Base-by-base conservation (phyloP, 2,797 vertebrate species). In the Hippoglossus hippoglossus region DNA sequence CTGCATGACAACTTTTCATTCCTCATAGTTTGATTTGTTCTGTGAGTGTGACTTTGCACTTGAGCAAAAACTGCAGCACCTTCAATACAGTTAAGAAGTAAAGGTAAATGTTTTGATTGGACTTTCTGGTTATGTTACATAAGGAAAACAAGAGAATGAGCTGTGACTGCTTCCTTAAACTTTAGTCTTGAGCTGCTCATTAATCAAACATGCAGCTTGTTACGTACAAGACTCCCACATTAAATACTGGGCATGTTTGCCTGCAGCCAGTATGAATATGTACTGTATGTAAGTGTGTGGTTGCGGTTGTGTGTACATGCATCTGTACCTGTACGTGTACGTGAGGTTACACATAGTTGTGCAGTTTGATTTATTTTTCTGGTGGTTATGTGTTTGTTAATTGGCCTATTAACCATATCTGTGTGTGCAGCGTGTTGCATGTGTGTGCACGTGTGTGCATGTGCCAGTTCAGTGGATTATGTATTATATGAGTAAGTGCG, bases 401-500 rank as follows among this genome's bases (percentile, higher is more conserved):
- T 41, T 15, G n/a, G 34, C 55, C 0, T 47, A 2, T 44, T 36
- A 31, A 59, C 31, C n/a, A 31, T 31, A 60, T 67, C 34, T 6
- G 47, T 21, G 47, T 11, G 47, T 10, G 50, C 11, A 47, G 25
- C 21, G 9, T 44, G 71, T 18, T 4, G 15, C 19, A 50, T 7
- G 18, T 1, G 8, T 58, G 55, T 39, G 5, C 5, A 15, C 12
- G 21, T 44, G 15, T 54, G 62, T 46, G 28, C 10, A 25, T 21
- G 63, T 61, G 61, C 21, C 51, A 54, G 46, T 50, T 66, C 15
- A 26, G 19, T 31, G 44, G 18, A 18, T 26, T 47, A 25, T 21
- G 39, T 57, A 12, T 47, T 58, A 28, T 13, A 58, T 36, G 59
- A 56, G 69, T 71, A 66, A 65, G 52, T 57, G 63, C 25, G 55